Base-by-base conservation (phyloP, 2,797 vertebrate genomes). In the Propithecus deckenii region DNA sequence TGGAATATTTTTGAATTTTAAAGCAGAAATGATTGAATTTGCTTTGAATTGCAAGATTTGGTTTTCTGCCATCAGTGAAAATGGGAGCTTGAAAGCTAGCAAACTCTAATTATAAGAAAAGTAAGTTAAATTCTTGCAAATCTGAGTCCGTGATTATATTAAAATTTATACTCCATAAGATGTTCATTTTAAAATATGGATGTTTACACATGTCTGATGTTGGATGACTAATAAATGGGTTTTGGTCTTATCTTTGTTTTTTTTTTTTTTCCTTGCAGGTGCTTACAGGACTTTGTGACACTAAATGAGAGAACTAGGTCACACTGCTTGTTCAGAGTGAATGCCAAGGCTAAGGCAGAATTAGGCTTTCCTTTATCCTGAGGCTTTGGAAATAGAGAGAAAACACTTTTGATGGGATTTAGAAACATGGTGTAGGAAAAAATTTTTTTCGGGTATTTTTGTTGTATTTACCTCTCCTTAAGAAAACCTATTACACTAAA, bases 21-120 rank as follows among this genome's bases (percentile, higher is more conserved):
- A 87, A 90, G 50, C 17, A 88, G 32, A 78, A 89, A 57, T 32
- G 20, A 78, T 78, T 95, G 43, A 57, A 89, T 94, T 93, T 65
- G 48, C 30, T 63, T 92, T 83, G 52, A 95, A 89, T 28, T 30
- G 6, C 10, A 79, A 69, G 38, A 67, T 79, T 87, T 75, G 30
- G 3, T 92, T 97, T 97, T 92, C 57, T 96, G 43, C 63, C 43
- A 63, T 48, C 7, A 69, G 59, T 89, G 3, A 90, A 92, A 89
- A 18, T 5, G 28, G 17, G 32, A 86, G 18, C 22, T 76, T 80
- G 13, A 57, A 86, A 84, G 41, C 61, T 71, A 67, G 86, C 35
- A 48, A 89, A 95, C 35, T 72, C 32, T 23, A 43, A 14, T 12
- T 87, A 76, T 81, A 80, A 91, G 71, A 74, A 83, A 88, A 85